Base-by-base conservation (phyloP, 2,888 invertebrate species). In the Melinopterus prodromus region DNA sequence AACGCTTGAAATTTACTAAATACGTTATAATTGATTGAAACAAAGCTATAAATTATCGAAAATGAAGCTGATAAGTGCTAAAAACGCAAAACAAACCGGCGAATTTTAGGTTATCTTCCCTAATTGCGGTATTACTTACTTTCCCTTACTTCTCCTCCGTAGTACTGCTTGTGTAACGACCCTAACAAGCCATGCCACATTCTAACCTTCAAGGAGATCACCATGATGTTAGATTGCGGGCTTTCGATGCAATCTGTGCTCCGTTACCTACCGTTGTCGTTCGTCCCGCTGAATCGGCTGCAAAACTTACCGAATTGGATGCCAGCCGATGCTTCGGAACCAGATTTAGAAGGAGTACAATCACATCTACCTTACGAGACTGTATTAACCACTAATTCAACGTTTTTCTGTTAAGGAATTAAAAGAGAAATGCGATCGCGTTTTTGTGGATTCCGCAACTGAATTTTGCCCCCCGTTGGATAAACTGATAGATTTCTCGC, bases 171-270 rank as follows among this genome's bases (percentile, higher is more conserved):
- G 85, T 98, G 97, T 86, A 96, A 95, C 86, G 96, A 98, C 87
- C 95, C 98, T 38, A 97, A 97, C 84, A 97, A 98, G 90, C 98
- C 98, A 89, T 98, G 98, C 90, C 95, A 96, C 87, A 94, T 98
- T 82, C 91, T 99, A 84, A 96, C 96, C 82, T 98, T 98, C 92
- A 97, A 98, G 88, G 97, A 96, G 86, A 93, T 98, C 79, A 94
- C 97, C 70, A 92, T 99, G 82, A 98, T 99, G 98, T 89, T 99
- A 87, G 99, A 99, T 89, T 98, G 98, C 87, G 98, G 95, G 0
- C 90, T 99, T 83, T 97, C 98, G 77, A 94, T 97, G 86, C 96
- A 97, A 86, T 96, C 98, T 0, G 93, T 97, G 77, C 91, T 98
- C 35, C 95, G 95, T 90, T 99, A 98, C 89, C 91, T 99, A 86